A percentile compares a stretch with the other conserved stretches of the same genome.
These are phyloP conservation scores for Mus spicilegus DNA, from an alignment of 2,113 vertebrate species.

Conservation along the genomic window DNA sequence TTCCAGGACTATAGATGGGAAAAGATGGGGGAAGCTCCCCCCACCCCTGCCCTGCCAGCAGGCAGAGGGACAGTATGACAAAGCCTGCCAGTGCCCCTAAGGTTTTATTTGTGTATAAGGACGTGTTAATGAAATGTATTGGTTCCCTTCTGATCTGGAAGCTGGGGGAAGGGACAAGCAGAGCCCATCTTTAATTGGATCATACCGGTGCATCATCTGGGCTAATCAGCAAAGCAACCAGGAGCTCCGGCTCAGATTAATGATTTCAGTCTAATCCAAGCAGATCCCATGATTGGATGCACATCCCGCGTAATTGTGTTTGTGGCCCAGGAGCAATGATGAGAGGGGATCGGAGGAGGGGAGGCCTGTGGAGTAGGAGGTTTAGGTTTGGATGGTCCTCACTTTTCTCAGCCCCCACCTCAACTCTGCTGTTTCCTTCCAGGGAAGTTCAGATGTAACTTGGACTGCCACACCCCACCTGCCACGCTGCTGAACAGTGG, in stretches of 20 bases:
- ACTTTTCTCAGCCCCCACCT: background rate
- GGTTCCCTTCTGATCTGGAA: slow-evolving; percentile 59
- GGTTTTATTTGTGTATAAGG: slow-evolving; percentile 58
- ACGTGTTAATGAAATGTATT: slow-evolving; percentile 67
- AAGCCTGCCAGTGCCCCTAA: background rate
- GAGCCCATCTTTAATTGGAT: slow-evolving; percentile 77
- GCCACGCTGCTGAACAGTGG: background rate
- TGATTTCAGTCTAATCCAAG: slow-evolving; percentile 70
- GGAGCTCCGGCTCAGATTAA: slow-evolving; percentile 74
- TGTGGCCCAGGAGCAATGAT: slow-evolving; percentile 57
- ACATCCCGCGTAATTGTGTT: slow-evolving; percentile 67
- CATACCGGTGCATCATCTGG: slow-evolving; percentile 77
- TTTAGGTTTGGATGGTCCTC: background rate
- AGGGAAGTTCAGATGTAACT: slow-evolving; percentile 38
- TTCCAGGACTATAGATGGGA: slow-evolving; percentile 39
- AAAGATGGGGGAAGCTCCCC: background rate
- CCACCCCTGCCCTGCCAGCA: background rate
- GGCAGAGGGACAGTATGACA: background rate
- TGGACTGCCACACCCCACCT: background rate
- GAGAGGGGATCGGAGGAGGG: background rate
- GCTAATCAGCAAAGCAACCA: slow-evolving; percentile 75
- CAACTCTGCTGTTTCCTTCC: background rate
- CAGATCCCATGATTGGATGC: slow-evolving; percentile 65
- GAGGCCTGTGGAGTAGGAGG: background rate
- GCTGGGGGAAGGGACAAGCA: background rate